Base-by-base conservation (phyloP, 1,140 invertebrate species). In the Leptoteleia sp. region DNA sequence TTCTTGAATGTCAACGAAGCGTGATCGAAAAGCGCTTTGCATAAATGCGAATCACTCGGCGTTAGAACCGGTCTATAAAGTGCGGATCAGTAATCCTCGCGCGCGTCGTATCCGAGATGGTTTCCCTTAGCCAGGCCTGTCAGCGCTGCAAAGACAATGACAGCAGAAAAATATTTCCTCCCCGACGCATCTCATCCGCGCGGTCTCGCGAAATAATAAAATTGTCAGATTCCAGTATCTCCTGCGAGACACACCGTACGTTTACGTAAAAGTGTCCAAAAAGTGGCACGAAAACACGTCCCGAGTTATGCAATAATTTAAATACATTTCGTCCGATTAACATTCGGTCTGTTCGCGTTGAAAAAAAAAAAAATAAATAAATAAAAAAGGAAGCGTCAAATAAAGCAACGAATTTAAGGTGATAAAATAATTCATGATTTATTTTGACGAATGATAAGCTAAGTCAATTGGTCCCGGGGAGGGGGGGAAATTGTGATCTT, bases 21-120 rank as follows among this genome's bases (percentile, higher is more conserved):
- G 61, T 72, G 67, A 78, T 78, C 75, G 43, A 71, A 78, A 78
- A 67, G 61, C 61, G 47, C 67, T 78, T 78, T 72, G 67, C 75
- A 72, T 78, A 78, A 72, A 78, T 55, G 47, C 75, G 67, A 78
- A 72, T 72, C 67, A 61, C 75, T 78, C 75, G 61, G 35, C 55
- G 37, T 45, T 33, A 50, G 57, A 71, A 78, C 75, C 75, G 61
- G 67, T 72, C 67, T 72, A 72, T 72, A 78, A 77, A 57, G 35
- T 43, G 64, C 27, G 42, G 54, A 72, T 72, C 67, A 54, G 61
- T 67, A 72, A 72, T 67, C 54, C 48, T 12, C 25, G 16, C 73
- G 52, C 38, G 25, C 52, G 57, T 72, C 54, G 59, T 61, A 54
- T 71, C 9, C 40, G 62, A 71, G 67, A 67, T 62, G 67, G 59